These are phyloP conservation scores for Piscicola geometra DNA, from an alignment of 2,888 invertebrate genomes.

Conservation along the genomic window DNA sequence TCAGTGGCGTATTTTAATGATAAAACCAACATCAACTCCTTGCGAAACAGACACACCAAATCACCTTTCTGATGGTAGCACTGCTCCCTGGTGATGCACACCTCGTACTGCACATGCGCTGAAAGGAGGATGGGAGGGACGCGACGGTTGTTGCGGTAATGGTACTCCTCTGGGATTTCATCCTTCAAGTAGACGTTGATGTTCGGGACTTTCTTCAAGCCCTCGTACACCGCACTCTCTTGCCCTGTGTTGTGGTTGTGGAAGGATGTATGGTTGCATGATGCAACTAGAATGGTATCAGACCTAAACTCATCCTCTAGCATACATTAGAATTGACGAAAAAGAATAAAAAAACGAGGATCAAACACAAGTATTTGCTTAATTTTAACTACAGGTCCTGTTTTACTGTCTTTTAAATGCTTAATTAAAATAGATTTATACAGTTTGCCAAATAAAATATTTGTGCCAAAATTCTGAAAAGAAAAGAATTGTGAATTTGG, in stretches of 20 bases:
- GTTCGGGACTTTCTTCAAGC: conserved; percentile 41
- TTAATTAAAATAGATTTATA: too few species aligned
- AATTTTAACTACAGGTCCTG: too few species aligned
- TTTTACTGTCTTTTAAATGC: too few species aligned
- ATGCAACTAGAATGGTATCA: neutral
- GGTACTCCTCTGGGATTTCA: conserved; percentile 51
- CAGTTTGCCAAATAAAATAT: too few species aligned
- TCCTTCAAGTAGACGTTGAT: conserved; percentile 50
- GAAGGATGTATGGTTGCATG: neutral
- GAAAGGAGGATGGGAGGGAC: conserved; percentile 50
- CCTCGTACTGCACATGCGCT: conserved; percentile 46
- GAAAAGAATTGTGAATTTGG: too few species aligned
- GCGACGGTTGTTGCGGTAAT: conserved; percentile 51
- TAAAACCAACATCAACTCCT: too few species aligned
- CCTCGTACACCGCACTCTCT: conserved; percentile 34
- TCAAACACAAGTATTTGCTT: too few species aligned
- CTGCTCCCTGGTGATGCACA: conserved; percentile 31
- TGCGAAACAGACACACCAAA: too few species aligned
- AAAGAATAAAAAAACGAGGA: neutral
- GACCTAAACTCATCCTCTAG: neutral
- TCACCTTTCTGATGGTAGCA: neutral
- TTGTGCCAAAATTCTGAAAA: too few species aligned
- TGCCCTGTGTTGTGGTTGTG: conserved; percentile 29
- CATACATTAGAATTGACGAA: neutral
- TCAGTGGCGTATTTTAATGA: neutral